These are phyloP conservation scores for Sander vitreus DNA, from an alignment of 2,113 vertebrate genomes.

Conservation along the genomic window DNA sequence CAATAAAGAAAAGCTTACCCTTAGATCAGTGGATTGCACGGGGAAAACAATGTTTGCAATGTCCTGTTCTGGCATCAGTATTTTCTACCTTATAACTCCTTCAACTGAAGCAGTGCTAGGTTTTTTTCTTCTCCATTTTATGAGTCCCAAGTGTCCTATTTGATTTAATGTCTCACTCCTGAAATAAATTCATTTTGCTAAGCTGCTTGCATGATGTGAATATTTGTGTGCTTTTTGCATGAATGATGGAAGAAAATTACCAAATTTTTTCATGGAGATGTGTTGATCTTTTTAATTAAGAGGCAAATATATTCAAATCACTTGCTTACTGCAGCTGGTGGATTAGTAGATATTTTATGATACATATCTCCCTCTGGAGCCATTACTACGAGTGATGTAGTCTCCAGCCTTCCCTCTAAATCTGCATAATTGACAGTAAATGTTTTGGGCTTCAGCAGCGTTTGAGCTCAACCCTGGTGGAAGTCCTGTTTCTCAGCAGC, in stretches of 20 bases:
- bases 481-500: slow-evolving; percentile 3
- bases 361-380: slow-evolving; percentile 39
- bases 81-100: not conserved
- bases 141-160: slow-evolving; percentile 9
- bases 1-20: not conserved
- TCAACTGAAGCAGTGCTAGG: not conserved
- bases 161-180: slow-evolving; percentile 33
- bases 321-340: slow-evolving; percentile 44
- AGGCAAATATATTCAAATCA: slow-evolving; percentile 52
- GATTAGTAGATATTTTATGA: slow-evolving; percentile 48
- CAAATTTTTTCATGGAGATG: not conserved
- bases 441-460: slow-evolving; percentile 11
- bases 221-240: slow-evolving; percentile 17
- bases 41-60: not conserved
- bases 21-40: not conserved
- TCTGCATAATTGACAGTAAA: slow-evolving; percentile 49
- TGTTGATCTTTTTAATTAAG: slow-evolving; percentile 57
- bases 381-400: slow-evolving; percentile 31
- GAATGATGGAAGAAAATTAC: slow-evolving; percentile 39
- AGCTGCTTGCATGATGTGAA: slow-evolving; percentile 19
- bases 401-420: slow-evolving; percentile 35
- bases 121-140: not conserved
- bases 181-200: slow-evolving; percentile 29
- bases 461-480: slow-evolving; percentile 18
- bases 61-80: not conserved